Base-by-base conservation (phyloP, 2,888 invertebrate genomes). In the Odontocolon sp. region DNA sequence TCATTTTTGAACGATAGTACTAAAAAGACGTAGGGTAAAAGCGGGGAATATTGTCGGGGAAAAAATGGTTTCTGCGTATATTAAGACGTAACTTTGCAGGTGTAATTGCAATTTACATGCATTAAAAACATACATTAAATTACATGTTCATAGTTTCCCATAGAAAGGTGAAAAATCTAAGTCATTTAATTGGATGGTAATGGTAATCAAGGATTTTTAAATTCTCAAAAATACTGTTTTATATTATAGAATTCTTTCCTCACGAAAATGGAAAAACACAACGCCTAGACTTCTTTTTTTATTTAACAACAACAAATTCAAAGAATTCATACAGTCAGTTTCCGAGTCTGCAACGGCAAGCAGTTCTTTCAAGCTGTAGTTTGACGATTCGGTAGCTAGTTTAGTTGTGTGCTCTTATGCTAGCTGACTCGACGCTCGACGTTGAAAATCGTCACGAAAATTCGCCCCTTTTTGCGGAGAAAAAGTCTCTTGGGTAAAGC, bases 371-470 rank as follows among this genome's bases (percentile, higher is more conserved):
- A 40, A 66, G 54, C 40, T 66, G 38, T 40, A 66, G 40, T 42
- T 52, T 40, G 28, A 8, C 28, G 38, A 40, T 66, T 28, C 54
- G 36, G 28, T 31, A 42, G 11, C 40, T 38, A 66, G 40, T 66
- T 50, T 54, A n/a, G 42, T 50, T 11, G 40, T 50, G 21, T 18
- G 1, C 21, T 54, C 66, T 54, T 31, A 14, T 40, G 40, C 11
- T 14, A 8, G 16, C 36, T 40, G 23, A 9, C 26, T 54, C 28
- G 54, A 16, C 26, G 16, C 66, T 16, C 23, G 0, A 31, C 52
- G 64, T 38, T 66, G 54, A n/a, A 52, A 54, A 54, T 66, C 16
- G 54, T 54, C 21, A 31, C 16, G 54, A 18, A 66, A 42, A 31
- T 42, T 21, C 31, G 42, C 54, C 21, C 26, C 28, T n/a, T 52